Evolutionary conservation across 2,888 invertebrate genomes (phyloP), one percentile per base, ranked within the genome.

Genomic region (Artemia sinica): DNA sequence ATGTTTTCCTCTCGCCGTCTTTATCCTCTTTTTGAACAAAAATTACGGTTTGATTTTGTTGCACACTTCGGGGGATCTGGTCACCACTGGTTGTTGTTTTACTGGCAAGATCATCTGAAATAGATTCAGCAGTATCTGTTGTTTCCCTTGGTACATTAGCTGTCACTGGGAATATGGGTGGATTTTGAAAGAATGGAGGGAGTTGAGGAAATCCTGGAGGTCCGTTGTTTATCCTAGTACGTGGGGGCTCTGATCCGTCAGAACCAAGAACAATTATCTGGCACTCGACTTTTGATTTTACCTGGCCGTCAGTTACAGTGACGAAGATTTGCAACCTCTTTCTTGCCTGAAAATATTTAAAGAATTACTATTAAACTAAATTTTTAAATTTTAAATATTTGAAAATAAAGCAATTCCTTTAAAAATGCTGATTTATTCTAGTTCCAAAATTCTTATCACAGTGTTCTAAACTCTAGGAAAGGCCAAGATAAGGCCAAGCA

Each of bases 201-300:
- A 58, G 58, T 8, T 18, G n/a, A 8, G 58, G 58, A 58, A 58
- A 58, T n/a, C 58, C 58, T 58, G 58, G 58, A n/a, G 10, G n/a
- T 9, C n/a, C 14, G n/a, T n/a, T n/a, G 58, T 58, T 58, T n/a
- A 58, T 14, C 8, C 58, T n/a, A 8, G 58, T 58, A 18, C 8
- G 58, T 14, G 58, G 11, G 18, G 58, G 58, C 14, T 18, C 58
- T n/a, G 58, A 58, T 7, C 58, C 58, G 18, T 58, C 58, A 18
- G 58, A n/a, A 8, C 58, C 58, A 58, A 58, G 58, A 58, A 58
- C 58, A n/a, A 58, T 58, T n/a, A 58, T 18, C 8, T 58, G 14
- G 18, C 58, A 58, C 18, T 58, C 58, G 10, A 58, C 18, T 18
- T 58, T 58, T 18, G 58, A 58, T n/a, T n/a, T 58, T 8, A 58